Evolutionary conservation across 2,113 vertebrate species (phyloP).

Genomic region (Acanthochromis polyacanthus): DNA sequence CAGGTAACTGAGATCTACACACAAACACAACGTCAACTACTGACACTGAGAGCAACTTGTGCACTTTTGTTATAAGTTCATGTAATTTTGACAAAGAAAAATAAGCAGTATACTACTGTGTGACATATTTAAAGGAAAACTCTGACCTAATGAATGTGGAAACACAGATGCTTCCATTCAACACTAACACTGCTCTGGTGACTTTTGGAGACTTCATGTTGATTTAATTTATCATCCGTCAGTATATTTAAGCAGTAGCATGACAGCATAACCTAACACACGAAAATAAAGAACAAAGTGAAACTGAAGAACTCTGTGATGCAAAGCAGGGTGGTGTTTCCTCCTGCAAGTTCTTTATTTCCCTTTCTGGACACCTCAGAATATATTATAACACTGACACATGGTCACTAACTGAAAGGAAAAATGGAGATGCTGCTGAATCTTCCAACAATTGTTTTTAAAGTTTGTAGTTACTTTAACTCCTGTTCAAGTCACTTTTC

Average conservation of each 20-base stretch:
- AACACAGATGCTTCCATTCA: not conserved
- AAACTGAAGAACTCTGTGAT: not conserved
- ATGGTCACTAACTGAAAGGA: not conserved
- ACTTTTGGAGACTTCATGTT: not conserved
- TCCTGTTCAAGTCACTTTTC: too few species aligned
- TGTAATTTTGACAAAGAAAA: constrained; percentile 5
- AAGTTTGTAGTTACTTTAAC: too few species aligned
- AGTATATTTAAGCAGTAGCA: too few species aligned
- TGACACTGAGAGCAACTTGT: not conserved
- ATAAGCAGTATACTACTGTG: not conserved
- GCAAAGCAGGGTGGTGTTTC: constrained; percentile 1
- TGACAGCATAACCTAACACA: not conserved
- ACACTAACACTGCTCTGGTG: not conserved
- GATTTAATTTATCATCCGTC: not conserved
- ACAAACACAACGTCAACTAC: constrained; percentile 11
- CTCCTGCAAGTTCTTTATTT: not conserved
- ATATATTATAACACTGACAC: constrained; percentile 1
- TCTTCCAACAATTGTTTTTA: not conserved
- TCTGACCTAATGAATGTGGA: not conserved
- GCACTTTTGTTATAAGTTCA: not conserved
- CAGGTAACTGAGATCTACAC: constrained; percentile 12
- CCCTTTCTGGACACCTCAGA: constrained; percentile 8
- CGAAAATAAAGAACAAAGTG: not conserved
- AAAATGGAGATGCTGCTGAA: not conserved
- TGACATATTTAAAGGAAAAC: not conserved